Conservation (phyloP, 2,113 vertebrate genomes). For the Terrapene triunguis region DNA sequence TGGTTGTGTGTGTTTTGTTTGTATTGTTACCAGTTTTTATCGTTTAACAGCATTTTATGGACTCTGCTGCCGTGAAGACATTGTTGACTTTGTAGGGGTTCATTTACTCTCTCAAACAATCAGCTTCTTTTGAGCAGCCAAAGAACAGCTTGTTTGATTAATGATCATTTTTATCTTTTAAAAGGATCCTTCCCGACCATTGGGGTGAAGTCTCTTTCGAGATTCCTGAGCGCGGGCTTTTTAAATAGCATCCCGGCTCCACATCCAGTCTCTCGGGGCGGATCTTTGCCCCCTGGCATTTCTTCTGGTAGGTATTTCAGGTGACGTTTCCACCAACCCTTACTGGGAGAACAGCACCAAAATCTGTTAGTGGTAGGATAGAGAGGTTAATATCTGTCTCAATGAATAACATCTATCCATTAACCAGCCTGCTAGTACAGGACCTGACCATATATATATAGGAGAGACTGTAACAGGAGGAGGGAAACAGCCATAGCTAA, state of each 20-base stretch:
- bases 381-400: neutral
- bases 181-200: constrained; percentile 85
- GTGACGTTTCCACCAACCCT: neutral
- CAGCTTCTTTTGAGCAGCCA: constrained; percentile 49
- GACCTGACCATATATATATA: neutral
- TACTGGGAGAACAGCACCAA: neutral
- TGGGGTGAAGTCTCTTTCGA: constrained; percentile 84
- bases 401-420: neutral
- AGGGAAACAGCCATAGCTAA: neutral
- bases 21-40: neutral
- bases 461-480: neutral
- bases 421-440: neutral
- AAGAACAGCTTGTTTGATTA: constrained; percentile 65
- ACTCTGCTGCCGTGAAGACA: constrained; percentile 12
- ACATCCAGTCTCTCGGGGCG: constrained; percentile 80
- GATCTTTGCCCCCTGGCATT: constrained; percentile 84
- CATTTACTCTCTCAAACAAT: constrained; percentile 55
- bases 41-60: constrained; percentile 21
- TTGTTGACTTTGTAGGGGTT: constrained; percentile 23
- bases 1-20: neutral
- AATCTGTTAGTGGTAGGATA: neutral
- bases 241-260: constrained; percentile 83
- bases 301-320: constrained; percentile 82
- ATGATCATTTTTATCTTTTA: constrained; percentile 80
- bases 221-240: constrained; percentile 84